phyloP scores from a whole-genome alignment of 2,888 invertebrate species.

The Nomada ferruginata region DNA sequence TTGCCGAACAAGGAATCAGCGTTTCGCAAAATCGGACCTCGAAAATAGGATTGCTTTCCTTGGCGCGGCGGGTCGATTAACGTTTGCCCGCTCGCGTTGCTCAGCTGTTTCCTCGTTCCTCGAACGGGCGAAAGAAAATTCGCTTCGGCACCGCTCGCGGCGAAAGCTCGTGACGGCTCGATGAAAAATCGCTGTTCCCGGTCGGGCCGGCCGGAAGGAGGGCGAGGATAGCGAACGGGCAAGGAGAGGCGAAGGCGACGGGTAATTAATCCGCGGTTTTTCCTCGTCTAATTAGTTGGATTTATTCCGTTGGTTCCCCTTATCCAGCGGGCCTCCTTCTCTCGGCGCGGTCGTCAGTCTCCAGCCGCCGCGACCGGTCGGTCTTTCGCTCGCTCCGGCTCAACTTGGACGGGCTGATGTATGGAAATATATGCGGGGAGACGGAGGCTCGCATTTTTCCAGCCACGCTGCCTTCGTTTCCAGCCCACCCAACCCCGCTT shows the following conservation, averaged over 20 bases:
- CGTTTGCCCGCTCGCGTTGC: slow-evolving; percentile 4
- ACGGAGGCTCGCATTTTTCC: slow-evolving; percentile 83
- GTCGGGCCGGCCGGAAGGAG: slow-evolving; percentile 60
- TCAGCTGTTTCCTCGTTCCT: neutral
- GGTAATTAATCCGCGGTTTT: slow-evolving; percentile 84
- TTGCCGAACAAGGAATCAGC: slow-evolving; percentile 76
- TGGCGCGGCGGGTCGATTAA: neutral
- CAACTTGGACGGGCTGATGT: slow-evolving; percentile 81
- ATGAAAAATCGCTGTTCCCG: slow-evolving; percentile 73
- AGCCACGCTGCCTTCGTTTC: slow-evolving; percentile 77
- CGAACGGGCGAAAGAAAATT: neutral
- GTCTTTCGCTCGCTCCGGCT: slow-evolving; percentile 55
- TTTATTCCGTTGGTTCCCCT: slow-evolving; percentile 83
- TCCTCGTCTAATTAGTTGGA: slow-evolving; percentile 84
- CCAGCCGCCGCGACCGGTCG: slow-evolving; percentile 57
- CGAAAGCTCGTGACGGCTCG: slow-evolving; percentile 25
- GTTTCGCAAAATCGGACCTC: slow-evolving; percentile 66
- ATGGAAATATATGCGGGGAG: slow-evolving; percentile 85
- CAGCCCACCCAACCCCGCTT: slow-evolving; percentile 59
- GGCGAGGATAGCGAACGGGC: slow-evolving; percentile 27
- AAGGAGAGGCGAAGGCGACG: slow-evolving; percentile 76
- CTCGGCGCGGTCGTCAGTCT: slow-evolving; percentile 64
- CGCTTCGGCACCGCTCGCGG: neutral
- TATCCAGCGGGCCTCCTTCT: slow-evolving; percentile 70
- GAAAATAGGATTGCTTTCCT: slow-evolving; percentile 11